Percentiles rank a stretch among this genome's conserved stretches.
phyloP scores from a whole-genome alignment of 2,888 invertebrate species.

The Oscheius sp. region DNA sequence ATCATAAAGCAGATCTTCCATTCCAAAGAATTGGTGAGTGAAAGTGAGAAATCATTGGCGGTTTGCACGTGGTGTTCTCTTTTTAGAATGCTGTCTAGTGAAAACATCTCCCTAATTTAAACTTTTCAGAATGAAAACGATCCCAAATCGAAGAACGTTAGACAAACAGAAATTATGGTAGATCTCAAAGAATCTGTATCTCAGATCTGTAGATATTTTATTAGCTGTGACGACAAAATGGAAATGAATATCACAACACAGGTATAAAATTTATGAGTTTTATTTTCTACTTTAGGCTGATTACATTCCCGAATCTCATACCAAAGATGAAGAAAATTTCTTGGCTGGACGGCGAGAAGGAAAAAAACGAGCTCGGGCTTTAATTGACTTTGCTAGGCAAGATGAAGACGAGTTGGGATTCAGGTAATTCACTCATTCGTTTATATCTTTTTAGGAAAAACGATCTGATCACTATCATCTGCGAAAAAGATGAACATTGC shows the following conservation, averaged over 20 bases:
- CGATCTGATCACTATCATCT: conserved; percentile 89
- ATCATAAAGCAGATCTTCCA: conserved; percentile 74
- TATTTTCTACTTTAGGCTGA: conserved; percentile 77
- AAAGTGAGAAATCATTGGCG: too few relatives aligned
- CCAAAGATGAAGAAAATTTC: conserved; percentile 90
- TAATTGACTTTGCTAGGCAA: conserved; percentile 86
- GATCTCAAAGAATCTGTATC: conserved; percentile 94
- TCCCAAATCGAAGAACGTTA: conserved; percentile 87
- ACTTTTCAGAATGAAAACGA: conserved; percentile 49
- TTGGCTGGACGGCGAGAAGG: conserved; percentile 89
- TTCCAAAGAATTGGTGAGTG: conserved; percentile 47
- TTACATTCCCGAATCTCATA: conserved; percentile 93
- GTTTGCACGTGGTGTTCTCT: neutral
- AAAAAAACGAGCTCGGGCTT: conserved; percentile 89
- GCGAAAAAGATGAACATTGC: conserved; percentile 74
- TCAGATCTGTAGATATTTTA: conserved; percentile 91
- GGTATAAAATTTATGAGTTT: conserved; percentile 31
- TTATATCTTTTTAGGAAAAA: conserved; percentile 92
- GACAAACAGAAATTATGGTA: conserved; percentile 97
- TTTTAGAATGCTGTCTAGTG: neutral
- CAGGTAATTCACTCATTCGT: conserved; percentile 42
- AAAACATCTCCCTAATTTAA: neutral
- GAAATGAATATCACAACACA: conserved; percentile 70
- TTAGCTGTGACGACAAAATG: conserved; percentile 86
- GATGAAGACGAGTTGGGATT: conserved; percentile 94